phyloP scores from a whole-genome alignment of 2,113 vertebrate species.

The Pluvianellus socialis region DNA sequence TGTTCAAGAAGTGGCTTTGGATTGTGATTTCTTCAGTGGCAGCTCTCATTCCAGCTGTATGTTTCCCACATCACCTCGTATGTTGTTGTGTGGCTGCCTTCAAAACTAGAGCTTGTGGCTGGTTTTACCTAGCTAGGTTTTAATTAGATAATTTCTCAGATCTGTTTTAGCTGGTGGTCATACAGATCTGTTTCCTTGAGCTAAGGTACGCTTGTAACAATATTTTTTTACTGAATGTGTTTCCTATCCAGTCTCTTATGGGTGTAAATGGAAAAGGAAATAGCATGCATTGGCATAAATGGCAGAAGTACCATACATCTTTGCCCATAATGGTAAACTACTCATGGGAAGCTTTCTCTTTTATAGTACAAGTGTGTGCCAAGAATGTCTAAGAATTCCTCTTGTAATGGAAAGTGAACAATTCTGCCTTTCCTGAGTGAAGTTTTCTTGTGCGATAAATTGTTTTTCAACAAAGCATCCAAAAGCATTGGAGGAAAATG shows the following conservation, averaged over 20 bases:
- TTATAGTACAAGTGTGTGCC: neutral
- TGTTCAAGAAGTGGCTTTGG: neutral
- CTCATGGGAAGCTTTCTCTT: neutral
- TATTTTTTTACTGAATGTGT: neutral
- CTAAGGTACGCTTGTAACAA: neutral
- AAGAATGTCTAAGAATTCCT: neutral
- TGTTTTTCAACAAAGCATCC: neutral
- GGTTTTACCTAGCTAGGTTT: neutral
- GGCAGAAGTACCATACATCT: neutral
- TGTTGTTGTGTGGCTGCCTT: neutral
- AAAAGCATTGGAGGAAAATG: neutral
- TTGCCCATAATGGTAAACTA: neutral
- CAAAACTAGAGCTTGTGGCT: neutral
- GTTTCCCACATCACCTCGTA: neutral
- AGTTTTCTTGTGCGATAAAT: neutral
- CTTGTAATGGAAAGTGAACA: neutral
- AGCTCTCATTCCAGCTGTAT: neutral
- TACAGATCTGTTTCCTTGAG: neutral
- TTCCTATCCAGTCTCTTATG: neutral
- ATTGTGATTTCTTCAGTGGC: accelerated
- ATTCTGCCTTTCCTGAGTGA: neutral
- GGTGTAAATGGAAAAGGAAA: neutral
- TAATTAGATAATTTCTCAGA: neutral
- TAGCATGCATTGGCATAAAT: neutral
- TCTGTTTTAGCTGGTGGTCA: neutral